Conservation (phyloP, 1,140 invertebrate genomes). For the Babylonia areolata region DNA sequence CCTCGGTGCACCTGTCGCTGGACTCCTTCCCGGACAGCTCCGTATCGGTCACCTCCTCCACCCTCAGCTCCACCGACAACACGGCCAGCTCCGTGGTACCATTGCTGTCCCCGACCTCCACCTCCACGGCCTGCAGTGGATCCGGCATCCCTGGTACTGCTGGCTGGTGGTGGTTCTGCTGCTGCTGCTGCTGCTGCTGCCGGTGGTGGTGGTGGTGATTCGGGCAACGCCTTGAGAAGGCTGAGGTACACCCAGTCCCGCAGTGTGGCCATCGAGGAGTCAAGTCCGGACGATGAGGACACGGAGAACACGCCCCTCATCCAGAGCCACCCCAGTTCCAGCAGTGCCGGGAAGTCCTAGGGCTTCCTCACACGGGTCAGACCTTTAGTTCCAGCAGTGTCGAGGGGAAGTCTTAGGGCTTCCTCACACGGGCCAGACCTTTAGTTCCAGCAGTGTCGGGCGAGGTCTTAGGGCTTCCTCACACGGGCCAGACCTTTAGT, state of each 20-base stretch:
- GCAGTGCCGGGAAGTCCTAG: not conserved
- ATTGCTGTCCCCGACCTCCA: not conserved
- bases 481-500: too few species aligned
- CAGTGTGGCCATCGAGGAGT: slow-evolving; percentile 27
- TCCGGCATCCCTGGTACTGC: not conserved
- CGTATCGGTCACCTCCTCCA: slow-evolving; percentile 10
- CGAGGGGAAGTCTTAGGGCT: not conserved
- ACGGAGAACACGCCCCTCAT: slow-evolving; percentile 34
- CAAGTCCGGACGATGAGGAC: slow-evolving; percentile 26
- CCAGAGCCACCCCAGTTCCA: not conserved
- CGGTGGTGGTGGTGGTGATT: not conserved
- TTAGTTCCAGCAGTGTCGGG: not conserved
- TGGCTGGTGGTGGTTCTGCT: not conserved
- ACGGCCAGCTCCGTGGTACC: not conserved
- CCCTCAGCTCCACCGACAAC: slow-evolving; percentile 29
- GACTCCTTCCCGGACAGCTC: slow-evolving; percentile 14
- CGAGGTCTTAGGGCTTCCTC: not conserved
- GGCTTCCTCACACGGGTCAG: not conserved
- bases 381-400: not conserved
- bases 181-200: not conserved
- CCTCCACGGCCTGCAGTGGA: not conserved
- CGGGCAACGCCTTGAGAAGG: not conserved
- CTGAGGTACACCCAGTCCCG: slow-evolving; percentile 12
- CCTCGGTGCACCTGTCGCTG: slow-evolving; percentile 23
- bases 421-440: not conserved